Evolutionary conservation across 2,797 vertebrate species (phyloP), one percentile per base, ranked within the genome.

Genomic region (Vultur gryphus): DNA sequence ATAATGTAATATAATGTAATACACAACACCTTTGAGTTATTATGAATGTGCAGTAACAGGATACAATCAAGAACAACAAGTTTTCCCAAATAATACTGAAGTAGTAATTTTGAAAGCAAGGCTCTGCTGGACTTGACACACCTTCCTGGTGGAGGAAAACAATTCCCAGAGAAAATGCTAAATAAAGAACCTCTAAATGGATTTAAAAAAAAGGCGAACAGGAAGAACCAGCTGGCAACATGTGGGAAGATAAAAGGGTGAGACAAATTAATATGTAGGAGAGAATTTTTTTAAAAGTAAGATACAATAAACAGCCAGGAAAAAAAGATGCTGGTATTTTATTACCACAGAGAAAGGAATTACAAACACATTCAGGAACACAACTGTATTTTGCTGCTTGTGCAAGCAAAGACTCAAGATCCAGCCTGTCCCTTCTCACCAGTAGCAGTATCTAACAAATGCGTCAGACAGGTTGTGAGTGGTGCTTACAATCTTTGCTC

Each of bases 211-310:
- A 82, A 71, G 86, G 43, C 33, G 46, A 84, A 83, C 95, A 88
- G 95, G 96, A 96, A 90, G 89, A 97, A 97, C 96, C 93, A 94
- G 96, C 87, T 91, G 94, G 89, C 49, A 95, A 61, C 52, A 77
- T 19, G 94, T 96, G 70, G 96, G 96, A 93, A 91, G 96, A 97
- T 96, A 93, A 95, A 97, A 97, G 96, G 43, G 26, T 46, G 73
- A 95, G 87, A 93, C 76, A 86, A 90, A 94, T 84, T 64, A 91
- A 72, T 67, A 65, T 2, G 93, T 93, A 93, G 91, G 93, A 93
- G 95, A 95, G 79, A 61, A 43, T 31, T 55, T 71, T 89, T 96
- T 87, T 35, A 18, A 39, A 76, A 89, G 78, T 55, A 55, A 96
- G 89, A 83, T 52, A 55, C 65, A 88, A 57, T 69, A 96, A 94